phyloP scores from a whole-genome alignment of 2,888 invertebrate genomes.

The Trachelus tabidus region DNA sequence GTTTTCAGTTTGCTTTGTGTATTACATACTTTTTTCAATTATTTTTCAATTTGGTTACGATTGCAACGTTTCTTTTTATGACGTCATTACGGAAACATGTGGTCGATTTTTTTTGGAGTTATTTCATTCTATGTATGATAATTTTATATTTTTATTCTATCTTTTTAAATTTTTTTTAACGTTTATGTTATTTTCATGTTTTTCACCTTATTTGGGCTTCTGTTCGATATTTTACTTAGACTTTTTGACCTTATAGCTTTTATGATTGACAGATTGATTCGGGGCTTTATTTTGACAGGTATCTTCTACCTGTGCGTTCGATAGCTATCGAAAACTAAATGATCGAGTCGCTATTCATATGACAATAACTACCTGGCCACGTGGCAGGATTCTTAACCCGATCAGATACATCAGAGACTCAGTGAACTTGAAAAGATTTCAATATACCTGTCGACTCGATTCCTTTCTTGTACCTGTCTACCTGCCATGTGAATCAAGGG shows the following conservation, averaged over 20 bases:
- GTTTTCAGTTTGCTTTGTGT: constrained; percentile 32
- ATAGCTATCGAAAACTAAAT: neutral
- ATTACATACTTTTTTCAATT: constrained; percentile 20
- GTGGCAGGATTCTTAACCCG: neutral
- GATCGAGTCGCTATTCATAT: neutral
- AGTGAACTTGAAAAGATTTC: neutral
- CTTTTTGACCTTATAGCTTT: neutral
- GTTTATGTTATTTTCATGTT: neutral
- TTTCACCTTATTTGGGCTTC: neutral
- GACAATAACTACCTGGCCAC: neutral
- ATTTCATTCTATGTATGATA: neutral
- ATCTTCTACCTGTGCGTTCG: neutral
- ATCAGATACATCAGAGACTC: neutral
- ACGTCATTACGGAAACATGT: neutral
- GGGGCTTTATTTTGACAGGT: neutral
- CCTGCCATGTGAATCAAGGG: neutral
- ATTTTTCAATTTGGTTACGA: neutral
- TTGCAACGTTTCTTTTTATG: neutral
- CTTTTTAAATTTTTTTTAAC: neutral
- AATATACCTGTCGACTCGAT: neutral
- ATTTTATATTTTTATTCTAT: neutral
- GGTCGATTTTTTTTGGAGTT: neutral
- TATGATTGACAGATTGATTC: neutral
- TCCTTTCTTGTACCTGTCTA: neutral
- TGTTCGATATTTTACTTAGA: neutral